Conservation (phyloP, 1,140 invertebrate genomes). For the Hyles euphorbiae region DNA sequence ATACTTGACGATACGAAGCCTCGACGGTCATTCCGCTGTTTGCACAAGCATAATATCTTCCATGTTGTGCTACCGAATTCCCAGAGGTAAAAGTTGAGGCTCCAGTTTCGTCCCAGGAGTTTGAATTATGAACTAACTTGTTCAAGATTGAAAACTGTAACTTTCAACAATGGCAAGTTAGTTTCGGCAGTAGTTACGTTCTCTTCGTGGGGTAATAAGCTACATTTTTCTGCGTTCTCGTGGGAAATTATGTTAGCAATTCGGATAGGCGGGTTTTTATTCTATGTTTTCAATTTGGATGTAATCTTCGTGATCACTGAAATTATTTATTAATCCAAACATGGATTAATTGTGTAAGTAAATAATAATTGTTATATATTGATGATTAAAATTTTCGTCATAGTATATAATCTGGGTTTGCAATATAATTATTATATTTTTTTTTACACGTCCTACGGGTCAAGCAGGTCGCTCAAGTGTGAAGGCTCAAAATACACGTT, state of each 20-base stretch:
- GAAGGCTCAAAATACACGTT: too few relatives aligned
- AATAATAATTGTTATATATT: too few relatives aligned
- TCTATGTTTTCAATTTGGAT: conserved; percentile 1
- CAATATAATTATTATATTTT: too few relatives aligned
- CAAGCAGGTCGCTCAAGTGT: too few relatives aligned
- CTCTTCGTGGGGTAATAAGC: conserved; percentile 41
- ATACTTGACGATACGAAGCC: conserved; percentile 11
- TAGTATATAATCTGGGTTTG: too few relatives aligned
- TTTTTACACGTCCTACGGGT: too few relatives aligned
- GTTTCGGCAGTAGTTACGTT: conserved; percentile 29
- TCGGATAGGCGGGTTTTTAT: conserved; percentile 12
- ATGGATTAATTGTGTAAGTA: too few relatives aligned
- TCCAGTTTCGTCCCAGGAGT: conserved; percentile 40
- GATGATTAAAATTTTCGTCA: too few relatives aligned
- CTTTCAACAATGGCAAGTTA: conserved; percentile 51
- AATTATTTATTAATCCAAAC: too few relatives aligned
- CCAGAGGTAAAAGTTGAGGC: conserved; percentile 31
- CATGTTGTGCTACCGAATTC: conserved; percentile 41
- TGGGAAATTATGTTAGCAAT: conserved; percentile 27
- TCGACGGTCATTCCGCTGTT: conserved; percentile 16
- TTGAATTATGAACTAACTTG: conserved; percentile 59
- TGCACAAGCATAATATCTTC: conserved; percentile 35
- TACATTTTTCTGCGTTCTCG: conserved; percentile 41
- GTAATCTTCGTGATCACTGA: too few relatives aligned
- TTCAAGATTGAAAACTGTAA: conserved; percentile 61